These are phyloP conservation scores for Rhynchomys soricoides DNA, from an alignment of 2,113 vertebrate genomes.

Conservation along the genomic window DNA sequence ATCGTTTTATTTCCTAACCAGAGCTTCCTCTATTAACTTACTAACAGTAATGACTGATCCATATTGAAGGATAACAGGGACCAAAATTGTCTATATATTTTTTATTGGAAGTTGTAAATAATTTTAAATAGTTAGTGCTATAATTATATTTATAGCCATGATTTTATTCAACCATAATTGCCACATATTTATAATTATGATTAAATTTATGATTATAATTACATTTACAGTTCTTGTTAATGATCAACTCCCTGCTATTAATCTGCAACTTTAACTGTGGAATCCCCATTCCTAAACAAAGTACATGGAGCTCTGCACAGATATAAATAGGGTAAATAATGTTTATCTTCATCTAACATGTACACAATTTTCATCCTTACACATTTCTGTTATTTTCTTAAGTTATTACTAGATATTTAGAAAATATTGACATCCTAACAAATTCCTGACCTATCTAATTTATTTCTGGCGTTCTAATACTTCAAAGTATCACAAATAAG, in stretches of 20 bases:
- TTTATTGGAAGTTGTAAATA: conserved; percentile 64
- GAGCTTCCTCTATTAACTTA: neutral
- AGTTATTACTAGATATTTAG: neutral
- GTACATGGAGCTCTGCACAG: neutral
- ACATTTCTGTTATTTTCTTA: neutral
- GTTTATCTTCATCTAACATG: neutral
- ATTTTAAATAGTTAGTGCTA: conserved; percentile 55
- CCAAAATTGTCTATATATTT: neutral
- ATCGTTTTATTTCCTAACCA: neutral
- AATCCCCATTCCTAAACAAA: neutral
- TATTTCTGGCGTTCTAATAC: neutral
- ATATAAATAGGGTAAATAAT: neutral
- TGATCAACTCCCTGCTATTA: neutral
- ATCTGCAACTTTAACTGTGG: conserved; percentile 35
- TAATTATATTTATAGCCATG: conserved; percentile 73
- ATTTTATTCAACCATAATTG: conserved; percentile 66
- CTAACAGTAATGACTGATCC: neutral
- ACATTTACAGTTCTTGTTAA: conserved; percentile 67
- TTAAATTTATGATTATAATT: conserved; percentile 69
- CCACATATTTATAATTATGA: conserved; percentile 67
- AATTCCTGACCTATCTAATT: neutral
- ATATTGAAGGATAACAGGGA: neutral
- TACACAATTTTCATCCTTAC: neutral
- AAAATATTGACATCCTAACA: neutral
- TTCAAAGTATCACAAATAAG: neutral